These are phyloP conservation scores for Cantharis rustica DNA, from an alignment of 2,888 invertebrate genomes.

Conservation along the genomic window DNA sequence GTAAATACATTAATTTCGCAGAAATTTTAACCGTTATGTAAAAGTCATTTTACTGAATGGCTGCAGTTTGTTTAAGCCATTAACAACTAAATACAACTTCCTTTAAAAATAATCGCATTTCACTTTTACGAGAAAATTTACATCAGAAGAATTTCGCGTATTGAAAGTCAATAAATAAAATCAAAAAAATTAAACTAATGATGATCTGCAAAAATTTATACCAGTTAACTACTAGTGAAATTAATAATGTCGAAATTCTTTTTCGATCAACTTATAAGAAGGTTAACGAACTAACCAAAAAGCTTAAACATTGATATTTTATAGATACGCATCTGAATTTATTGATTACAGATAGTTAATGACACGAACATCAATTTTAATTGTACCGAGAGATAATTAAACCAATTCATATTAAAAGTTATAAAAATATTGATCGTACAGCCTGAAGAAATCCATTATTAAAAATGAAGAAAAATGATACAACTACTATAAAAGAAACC, in stretches of 20 bases:
- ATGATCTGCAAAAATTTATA: conserved; percentile 2
- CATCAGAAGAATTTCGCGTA: neutral
- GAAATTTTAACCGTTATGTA: neutral
- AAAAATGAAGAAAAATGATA: neutral
- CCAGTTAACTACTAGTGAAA: conserved; percentile 7
- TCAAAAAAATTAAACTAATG: neutral
- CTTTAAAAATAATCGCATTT: neutral
- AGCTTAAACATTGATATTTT: conserved; percentile 16
- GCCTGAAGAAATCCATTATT: neutral
- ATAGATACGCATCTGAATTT: conserved; percentile 15
- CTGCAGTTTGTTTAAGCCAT: neutral
- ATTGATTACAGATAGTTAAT: conserved; percentile 11
- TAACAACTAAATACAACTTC: neutral
- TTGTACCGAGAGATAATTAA: neutral
- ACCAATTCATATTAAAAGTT: neutral
- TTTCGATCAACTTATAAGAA: conserved; percentile 15
- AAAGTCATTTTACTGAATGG: neutral
- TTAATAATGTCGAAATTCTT: conserved; percentile 15
- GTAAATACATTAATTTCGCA: neutral
- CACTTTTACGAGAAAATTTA: neutral
- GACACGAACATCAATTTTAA: conserved; percentile 1
- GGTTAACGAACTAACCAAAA: conserved; percentile 19
- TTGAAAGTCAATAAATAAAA: neutral
- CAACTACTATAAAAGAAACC: neutral
- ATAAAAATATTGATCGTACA: neutral